phyloP scores from a whole-genome alignment of 2,797 vertebrate genomes.

The Lerista edwardsae region DNA sequence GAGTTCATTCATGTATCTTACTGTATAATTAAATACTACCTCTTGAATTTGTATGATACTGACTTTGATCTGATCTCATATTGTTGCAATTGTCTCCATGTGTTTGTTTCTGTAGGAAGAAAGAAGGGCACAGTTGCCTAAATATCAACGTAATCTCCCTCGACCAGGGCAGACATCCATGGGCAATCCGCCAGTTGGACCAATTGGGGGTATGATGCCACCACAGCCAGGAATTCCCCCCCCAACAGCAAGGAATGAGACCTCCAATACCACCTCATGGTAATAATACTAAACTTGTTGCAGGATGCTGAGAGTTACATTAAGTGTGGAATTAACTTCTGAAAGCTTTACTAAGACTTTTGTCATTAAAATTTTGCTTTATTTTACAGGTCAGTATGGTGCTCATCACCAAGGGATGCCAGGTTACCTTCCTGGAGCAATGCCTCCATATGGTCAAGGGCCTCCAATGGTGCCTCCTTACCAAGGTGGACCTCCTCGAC shows the following conservation, averaged over 20 bases:
- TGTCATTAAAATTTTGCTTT: conserved; percentile 61
- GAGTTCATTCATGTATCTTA: neutral
- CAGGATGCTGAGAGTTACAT: neutral
- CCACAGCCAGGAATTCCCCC: conserved; percentile 93
- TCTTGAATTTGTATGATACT: neutral
- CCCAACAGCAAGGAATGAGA: conserved; percentile 94
- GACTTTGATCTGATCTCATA: neutral
- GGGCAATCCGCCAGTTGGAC: conserved; percentile 87
- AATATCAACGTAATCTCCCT: conserved; percentile 93
- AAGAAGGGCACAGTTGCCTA: conserved; percentile 93
- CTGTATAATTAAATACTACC: neutral
- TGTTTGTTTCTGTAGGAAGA: conserved; percentile 86
- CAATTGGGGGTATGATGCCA: conserved; percentile 91
- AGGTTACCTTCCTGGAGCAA: conserved; percentile 93
- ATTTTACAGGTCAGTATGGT: conserved; percentile 90
- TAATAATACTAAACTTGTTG: conserved; percentile 65
- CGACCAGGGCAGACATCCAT: conserved; percentile 88
- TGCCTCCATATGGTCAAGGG: conserved; percentile 96
- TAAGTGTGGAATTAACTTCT: neutral
- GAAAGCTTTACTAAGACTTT: neutral
- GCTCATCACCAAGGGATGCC: conserved; percentile 96
- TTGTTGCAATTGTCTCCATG: conserved; percentile 9
- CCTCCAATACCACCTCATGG: conserved; percentile 94
- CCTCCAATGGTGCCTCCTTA: conserved; percentile 95
- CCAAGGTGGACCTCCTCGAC: conserved; percentile 93